Evolutionary conservation across 1,140 invertebrate genomes (phyloP).

Genomic region (Camponotus floridanus): DNA sequence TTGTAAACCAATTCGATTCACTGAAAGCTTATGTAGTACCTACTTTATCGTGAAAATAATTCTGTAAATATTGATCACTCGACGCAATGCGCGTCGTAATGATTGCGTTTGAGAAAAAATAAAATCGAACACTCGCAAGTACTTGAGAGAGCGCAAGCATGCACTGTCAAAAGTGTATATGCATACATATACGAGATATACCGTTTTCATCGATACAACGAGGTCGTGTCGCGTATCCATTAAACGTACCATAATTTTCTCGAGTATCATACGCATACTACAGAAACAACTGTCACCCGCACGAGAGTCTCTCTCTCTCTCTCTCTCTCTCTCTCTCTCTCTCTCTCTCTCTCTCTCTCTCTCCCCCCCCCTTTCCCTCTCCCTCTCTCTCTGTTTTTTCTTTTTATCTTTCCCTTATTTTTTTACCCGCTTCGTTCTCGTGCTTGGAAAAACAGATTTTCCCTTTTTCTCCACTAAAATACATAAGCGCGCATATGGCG

Average conservation of each 20-base stretch:
- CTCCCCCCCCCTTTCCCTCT: too few species aligned
- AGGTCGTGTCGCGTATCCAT: constrained; percentile 16
- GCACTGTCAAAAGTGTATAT: constrained; percentile 28
- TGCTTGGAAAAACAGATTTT: constrained; percentile 46
- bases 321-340: neutral
- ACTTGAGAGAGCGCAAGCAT: constrained; percentile 1
- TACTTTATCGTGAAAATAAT: constrained; percentile 49
- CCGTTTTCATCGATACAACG: constrained; percentile 31
- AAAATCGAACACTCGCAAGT: constrained; percentile 20
- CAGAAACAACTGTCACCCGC: constrained; percentile 50
- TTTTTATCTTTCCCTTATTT: too few species aligned
- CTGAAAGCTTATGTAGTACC: constrained; percentile 39
- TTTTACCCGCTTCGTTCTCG: neutral
- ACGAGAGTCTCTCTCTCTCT: neutral
- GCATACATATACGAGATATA: neutral
- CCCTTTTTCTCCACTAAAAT: constrained; percentile 13
- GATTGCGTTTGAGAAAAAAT: constrained; percentile 47
- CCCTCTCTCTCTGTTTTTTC: neutral
- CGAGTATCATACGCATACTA: constrained; percentile 33
- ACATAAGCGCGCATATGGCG: neutral
- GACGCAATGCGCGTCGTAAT: constrained; percentile 20
- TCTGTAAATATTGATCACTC: constrained; percentile 59
- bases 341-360: neutral
- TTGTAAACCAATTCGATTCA: constrained; percentile 39
- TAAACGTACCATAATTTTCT: constrained; percentile 51